Evolutionary conservation across 2,113 vertebrate genomes (phyloP), one percentile per base, ranked within the genome.

Genomic region (Typhlomys cinereus): DNA sequence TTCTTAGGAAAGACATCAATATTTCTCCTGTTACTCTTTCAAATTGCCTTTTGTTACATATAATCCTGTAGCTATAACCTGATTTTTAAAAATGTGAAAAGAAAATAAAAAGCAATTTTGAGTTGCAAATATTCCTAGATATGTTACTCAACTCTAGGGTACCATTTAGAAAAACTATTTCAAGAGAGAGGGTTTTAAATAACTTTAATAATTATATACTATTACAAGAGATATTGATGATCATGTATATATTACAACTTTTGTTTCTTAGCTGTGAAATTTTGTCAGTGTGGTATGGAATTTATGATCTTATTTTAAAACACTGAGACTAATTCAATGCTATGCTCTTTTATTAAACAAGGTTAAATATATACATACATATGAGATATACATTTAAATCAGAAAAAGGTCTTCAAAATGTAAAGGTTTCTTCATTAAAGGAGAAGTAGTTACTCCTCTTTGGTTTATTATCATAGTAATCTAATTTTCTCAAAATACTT

Each of bases 371-470:
- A 52, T 36, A 70, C 39, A 54, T 44, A 50, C 76, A 44, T 44
- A 44, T n/a, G 9, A 39, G 15, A 66, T 34, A 85, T 8, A 67
- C 50, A 85, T 64, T 76, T 81, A 71, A 91, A 70, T 74, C 71
- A 15, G 54, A 64, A 80, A 80, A 88, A 81, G 39, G 27, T 66
- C 25, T 94, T 67, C n/a, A 91, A 61, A 84, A 61, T 29, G 6
- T 61, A 85, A 86, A 85, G 31, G 21, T 25, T 13, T 48, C 12
- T 78, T 88, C 31, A 78, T 71, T 90, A 85, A 88, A 81, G 73
- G 23, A 91, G 6, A 88, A 80, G 23, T 64, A 20, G 10, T 86
- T 85, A 57, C 31, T 44, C 71, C 41, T 78, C 67, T 39, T 89
- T 89, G 61, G 27, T 79, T 69, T 57, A 76, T 69, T 76, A 66